These are phyloP conservation scores for Alexandromys fortis DNA, from an alignment of 2,113 vertebrate species.

Conservation along the genomic window DNA sequence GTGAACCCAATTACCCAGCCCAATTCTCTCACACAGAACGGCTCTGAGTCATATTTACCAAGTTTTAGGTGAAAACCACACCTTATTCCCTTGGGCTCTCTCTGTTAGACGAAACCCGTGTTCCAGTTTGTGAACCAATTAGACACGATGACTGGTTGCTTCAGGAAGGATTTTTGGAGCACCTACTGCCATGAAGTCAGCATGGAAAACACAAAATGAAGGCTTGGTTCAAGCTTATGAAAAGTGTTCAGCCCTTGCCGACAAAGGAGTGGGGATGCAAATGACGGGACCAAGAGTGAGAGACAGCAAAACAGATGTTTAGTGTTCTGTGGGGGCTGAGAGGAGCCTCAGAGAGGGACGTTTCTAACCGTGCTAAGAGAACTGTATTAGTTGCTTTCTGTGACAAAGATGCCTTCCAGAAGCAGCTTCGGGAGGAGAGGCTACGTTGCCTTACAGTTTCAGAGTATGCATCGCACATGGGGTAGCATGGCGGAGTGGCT, in stretches of 20 bases:
- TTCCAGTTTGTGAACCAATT: constrained; percentile 4
- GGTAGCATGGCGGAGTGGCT: neutral
- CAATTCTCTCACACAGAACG: neutral
- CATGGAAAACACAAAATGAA: neutral
- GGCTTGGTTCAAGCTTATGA: neutral
- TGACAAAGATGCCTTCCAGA: neutral
- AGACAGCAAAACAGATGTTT: neutral
- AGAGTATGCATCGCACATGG: neutral
- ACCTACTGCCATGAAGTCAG: neutral
- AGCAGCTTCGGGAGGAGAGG: neutral
- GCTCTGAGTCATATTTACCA: constrained; percentile 30
- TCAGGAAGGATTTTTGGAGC: constrained; percentile 10
- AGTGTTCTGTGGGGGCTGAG: neutral
- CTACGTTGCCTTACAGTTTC: neutral
- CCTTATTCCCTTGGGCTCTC: neutral
- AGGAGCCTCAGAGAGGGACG: neutral
- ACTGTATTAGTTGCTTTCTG: neutral
- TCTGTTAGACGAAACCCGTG: neutral
- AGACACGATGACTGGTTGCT: constrained; percentile 12
- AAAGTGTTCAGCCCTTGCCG: neutral
- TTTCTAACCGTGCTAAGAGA: neutral
- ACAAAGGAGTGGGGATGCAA: neutral
- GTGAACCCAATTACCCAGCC: neutral
- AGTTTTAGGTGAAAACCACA: neutral
- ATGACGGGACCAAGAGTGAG: neutral